Base-by-base conservation (phyloP, 1,140 invertebrate genomes). In the Drosophila lacteicornis region DNA sequence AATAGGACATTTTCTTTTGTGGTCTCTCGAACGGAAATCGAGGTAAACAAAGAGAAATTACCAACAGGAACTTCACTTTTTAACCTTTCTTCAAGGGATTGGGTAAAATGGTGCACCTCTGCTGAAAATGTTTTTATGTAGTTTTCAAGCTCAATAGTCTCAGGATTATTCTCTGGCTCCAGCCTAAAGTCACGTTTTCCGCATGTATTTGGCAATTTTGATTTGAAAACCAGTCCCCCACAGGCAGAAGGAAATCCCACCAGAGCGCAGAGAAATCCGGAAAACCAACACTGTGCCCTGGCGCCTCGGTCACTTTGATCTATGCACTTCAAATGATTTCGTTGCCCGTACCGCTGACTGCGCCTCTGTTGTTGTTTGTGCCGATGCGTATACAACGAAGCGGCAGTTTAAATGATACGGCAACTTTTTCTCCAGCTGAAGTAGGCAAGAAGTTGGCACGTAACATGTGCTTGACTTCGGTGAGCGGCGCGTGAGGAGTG, bases 301-400 rank as follows among this genome's bases (percentile, higher is more conserved):
- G 84, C 83, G 83, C 83, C 85, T 84, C 84, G 80, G 80, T 80
- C 80, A 83, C 83, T 87, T 87, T 87, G 83, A 87, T 87, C 83
- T 87, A 68, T 80, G 83, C 84, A 87, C 83, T 87, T 87, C 83
- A 87, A 87, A 87, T 87, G 80, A 80, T 80, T 81, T 83, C 70
- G 75, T 53, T 70, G 60, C 43, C 61, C 33, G 59, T 25, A 38
- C n/a, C 45, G 43, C 55, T 50, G 69, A 59, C 67, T 73, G 70
- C 53, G 62, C 11, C 70, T 62, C 19, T 84, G 67, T 61, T 82
- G 50, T 80, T 82, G 79, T 75, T 88, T 80, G 63, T 90, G 59
- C 58, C 59, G 85, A 84, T 88, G 84, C 85, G 85, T 90, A 88
- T 88, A 88, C 84, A 88, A 81, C 78, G 80, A 53, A 78, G 84